Conservation (phyloP, 2,888 invertebrate genomes). For the Hirtodrosophila trivittata region DNA sequence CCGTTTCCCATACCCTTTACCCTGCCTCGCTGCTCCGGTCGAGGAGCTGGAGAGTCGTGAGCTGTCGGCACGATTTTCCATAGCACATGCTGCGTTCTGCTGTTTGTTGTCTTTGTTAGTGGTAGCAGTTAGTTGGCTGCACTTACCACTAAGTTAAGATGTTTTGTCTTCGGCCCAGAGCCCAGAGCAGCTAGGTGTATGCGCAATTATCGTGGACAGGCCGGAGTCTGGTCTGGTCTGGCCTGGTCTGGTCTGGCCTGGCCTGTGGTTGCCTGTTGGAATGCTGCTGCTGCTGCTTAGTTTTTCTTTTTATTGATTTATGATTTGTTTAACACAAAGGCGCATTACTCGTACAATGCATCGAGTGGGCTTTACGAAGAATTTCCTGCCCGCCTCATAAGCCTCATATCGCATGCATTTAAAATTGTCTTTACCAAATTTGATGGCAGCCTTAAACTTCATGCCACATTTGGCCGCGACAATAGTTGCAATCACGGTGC, state of each 20-base stretch:
- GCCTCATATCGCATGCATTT: conserved; percentile 72
- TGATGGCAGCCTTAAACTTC: conserved; percentile 79
- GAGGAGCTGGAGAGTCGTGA: conserved; percentile 65
- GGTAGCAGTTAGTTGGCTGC: conserved; percentile 78
- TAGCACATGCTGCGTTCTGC: conserved; percentile 79
- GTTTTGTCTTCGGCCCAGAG: conserved; percentile 64
- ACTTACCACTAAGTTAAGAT: conserved; percentile 80
- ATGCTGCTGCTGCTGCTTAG: conserved; percentile 76
- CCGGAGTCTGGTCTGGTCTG: conserved; percentile 8
- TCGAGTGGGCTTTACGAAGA: conserved; percentile 74
- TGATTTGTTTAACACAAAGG: conserved; percentile 79
- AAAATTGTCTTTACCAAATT: conserved; percentile 79
- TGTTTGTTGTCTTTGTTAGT: conserved; percentile 76
- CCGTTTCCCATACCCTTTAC: conserved; percentile 7
- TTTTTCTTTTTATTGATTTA: conserved; percentile 79
- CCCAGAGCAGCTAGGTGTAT: conserved; percentile 59
- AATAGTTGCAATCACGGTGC: conserved; percentile 78
- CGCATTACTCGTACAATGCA: conserved; percentile 66
- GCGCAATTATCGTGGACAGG: conserved; percentile 77
- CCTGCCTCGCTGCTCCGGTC: conserved; percentile 4
- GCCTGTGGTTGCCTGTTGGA: conserved; percentile 49
- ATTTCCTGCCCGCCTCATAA: conserved; percentile 65
- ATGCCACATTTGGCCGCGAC: conserved; percentile 78
- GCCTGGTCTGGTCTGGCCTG: conserved; percentile 14
- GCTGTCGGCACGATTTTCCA: conserved; percentile 74